Evolutionary conservation across 1,140 invertebrate genomes (phyloP).

Genomic region (Patella vulgata): DNA sequence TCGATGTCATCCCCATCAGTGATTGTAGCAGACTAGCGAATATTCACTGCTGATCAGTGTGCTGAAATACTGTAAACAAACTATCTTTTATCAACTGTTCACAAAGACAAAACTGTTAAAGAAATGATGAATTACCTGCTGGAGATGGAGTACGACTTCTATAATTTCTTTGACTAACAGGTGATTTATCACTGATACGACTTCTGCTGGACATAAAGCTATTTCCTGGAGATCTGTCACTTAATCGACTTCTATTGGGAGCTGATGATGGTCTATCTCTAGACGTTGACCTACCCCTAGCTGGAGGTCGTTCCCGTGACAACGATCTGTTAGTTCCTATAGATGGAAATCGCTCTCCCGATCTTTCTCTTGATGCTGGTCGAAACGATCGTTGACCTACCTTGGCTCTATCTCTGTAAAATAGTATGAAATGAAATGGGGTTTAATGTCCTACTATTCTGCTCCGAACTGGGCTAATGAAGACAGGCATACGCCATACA

Average conservation of each 20-base stretch:
- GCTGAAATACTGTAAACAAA: too few species aligned
- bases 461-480: too few species aligned
- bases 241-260: constrained; percentile 38
- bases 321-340: constrained; percentile 36
- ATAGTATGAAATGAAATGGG: neutral
- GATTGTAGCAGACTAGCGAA: too few species aligned
- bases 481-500: too few species aligned
- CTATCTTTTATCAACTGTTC: too few species aligned
- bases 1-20: too few species aligned
- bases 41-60: too few species aligned
- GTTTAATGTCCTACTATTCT: constrained; percentile 13
- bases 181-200: constrained; percentile 33
- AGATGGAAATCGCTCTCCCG: constrained; percentile 42
- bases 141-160: constrained; percentile 53
- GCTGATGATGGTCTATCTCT: constrained; percentile 42
- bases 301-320: constrained; percentile 24
- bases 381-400: constrained; percentile 22
- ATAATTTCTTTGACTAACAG: constrained; percentile 7
- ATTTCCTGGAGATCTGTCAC: constrained; percentile 35
- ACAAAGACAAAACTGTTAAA: too few species aligned
- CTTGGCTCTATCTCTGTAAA: constrained; percentile 35
- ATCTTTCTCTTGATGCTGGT: constrained; percentile 33
- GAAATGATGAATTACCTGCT: constrained; percentile 26
- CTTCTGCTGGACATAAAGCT: constrained; percentile 38
- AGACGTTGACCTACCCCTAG: constrained; percentile 32